A percentile compares a stretch with the other conserved stretches of the same genome.
These are phyloP conservation scores for Odontamblyopus rebecca DNA, from an alignment of 2,797 vertebrate genomes.

Conservation along the genomic window DNA sequence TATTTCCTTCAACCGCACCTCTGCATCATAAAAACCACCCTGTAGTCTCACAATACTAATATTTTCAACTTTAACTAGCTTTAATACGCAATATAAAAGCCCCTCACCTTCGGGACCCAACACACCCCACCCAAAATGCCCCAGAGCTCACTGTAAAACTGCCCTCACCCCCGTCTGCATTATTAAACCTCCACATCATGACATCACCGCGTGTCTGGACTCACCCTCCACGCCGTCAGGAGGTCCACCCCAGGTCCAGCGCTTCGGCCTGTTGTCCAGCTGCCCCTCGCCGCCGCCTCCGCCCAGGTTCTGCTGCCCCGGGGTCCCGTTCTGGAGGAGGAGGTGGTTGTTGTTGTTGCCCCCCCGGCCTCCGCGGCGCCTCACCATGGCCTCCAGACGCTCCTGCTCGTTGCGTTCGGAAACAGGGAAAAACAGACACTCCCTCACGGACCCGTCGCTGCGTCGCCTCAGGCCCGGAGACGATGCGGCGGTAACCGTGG, in stretches of 20 bases:
- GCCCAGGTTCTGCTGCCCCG: constrained; percentile 9
- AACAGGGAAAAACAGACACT: constrained; percentile 79
- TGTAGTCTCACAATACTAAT: background rate
- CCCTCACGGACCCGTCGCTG: constrained; percentile 81
- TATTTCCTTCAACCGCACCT: background rate
- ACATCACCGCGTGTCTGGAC: constrained; percentile 45
- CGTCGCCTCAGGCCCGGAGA: constrained; percentile 72
- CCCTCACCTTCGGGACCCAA: too few relatives aligned
- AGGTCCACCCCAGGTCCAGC: constrained; percentile 89
- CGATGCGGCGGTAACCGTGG: constrained; percentile 39
- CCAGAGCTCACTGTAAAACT: background rate
- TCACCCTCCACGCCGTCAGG: constrained; percentile 79
- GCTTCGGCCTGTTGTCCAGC: constrained; percentile 90
- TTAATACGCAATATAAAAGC: too few relatives aligned
- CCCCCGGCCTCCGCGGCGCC: constrained; percentile 79
- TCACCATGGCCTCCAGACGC: constrained; percentile 92
- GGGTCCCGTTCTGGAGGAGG: constrained; percentile 20
- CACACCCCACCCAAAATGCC: background rate
- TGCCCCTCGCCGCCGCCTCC: constrained; percentile 35
- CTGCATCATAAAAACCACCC: background rate
- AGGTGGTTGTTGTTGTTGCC: constrained; percentile 39
- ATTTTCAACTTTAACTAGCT: background rate
- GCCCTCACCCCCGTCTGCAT: background rate
- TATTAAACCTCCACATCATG: constrained; percentile 11
- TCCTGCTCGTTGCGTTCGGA: constrained; percentile 88